Evolutionary conservation across 2,888 invertebrate species (phyloP), one percentile per base, ranked within the genome.

Genomic region (Drosophila maculinotata): DNA sequence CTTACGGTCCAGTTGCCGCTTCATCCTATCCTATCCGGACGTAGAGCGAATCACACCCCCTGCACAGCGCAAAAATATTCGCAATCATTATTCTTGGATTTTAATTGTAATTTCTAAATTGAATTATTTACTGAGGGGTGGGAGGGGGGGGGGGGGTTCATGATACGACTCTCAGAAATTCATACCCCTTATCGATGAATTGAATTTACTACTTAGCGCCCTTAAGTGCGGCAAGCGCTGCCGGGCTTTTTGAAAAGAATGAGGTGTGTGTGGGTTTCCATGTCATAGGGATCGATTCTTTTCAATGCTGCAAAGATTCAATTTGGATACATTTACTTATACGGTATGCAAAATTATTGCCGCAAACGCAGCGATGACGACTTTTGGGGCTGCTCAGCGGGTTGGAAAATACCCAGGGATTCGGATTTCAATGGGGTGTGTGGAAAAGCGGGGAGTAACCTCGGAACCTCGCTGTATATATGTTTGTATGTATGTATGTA

Each of bases 71-170:
- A n/a, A 30, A n/a, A 4, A 30, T 1, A 41, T 23, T 76, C 80
- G 79, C 12, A 12, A 10, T 12, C 14, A 79, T 80, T 31, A 17
- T 58, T 77, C 79, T 51, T 83, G 79, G 69, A 88, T 87, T 86
- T 90, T 89, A 90, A 89, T 90, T 90, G 89, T 89, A 87, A 90
- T 89, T 89, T 88, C 85, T 85, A 90, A 90, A 90, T 89, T 88
- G 85, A 79, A 82, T 89, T 85, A 85, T 86, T 72, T 77, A 75
- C 68, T 69, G 31, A 23, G 48, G n/a, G 8, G 28, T n/a, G 1
- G 35, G 39, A n/a, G 28, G 15, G 1, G 35, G 39, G 58, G 8
- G 28, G 15, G 1, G 35, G 39, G 58, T 56, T 63, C 56, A 67
- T 66, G 67, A 71, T 71, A 42, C 47, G 2, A n/a, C n/a, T n/a